Percentiles rank a stretch among this genome's conserved stretches.
These are phyloP conservation scores for Diacarnus erythraeanus DNA, from an alignment of 37 sponge, comb jelly and placozoan species.

Conservation along the genomic window DNA sequence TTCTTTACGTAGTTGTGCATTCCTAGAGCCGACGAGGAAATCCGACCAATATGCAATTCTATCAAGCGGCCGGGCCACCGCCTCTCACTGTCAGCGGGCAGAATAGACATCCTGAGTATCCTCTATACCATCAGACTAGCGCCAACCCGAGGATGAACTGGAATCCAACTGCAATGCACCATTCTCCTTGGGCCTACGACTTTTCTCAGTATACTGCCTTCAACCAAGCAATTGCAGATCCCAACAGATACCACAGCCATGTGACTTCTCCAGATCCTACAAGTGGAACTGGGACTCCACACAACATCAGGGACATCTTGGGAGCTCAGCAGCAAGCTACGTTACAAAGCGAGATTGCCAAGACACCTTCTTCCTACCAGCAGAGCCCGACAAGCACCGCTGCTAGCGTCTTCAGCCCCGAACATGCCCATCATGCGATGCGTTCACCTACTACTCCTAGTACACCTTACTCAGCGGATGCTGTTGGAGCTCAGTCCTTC, in stretches of 20 bases:
- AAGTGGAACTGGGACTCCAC: slow-evolving; percentile 33
- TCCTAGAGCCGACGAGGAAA: background rate
- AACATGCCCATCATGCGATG: slow-evolving; percentile 14
- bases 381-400: slow-evolving; percentile 68
- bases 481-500: slow-evolving; percentile 12
- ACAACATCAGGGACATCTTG: slow-evolving; percentile 74
- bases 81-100: background rate
- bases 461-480: slow-evolving; percentile 3
- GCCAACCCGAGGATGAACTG: slow-evolving; percentile 48
- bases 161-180: slow-evolving; percentile 42
- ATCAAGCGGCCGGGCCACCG: slow-evolving; percentile 12
- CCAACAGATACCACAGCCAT: slow-evolving; percentile 19
- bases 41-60: slow-evolving; percentile 32
- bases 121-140: background rate
- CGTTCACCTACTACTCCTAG: slow-evolving; percentile 59
- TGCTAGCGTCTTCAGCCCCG: slow-evolving; percentile 23
- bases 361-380: slow-evolving; percentile 62
- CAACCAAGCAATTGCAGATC: slow-evolving; percentile 2
- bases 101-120: slow-evolving; percentile 18
- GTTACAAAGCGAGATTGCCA: slow-evolving; percentile 67
- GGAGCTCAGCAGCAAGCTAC: slow-evolving; percentile 50
- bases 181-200: slow-evolving; percentile 48
- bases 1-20: background rate
- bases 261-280: slow-evolving; percentile 23
- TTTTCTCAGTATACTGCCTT: slow-evolving; percentile 20